Evolutionary conservation across 2,888 invertebrate species (phyloP), one percentile per base, ranked within the genome.

Genomic region (Synergus laeviventris): DNA sequence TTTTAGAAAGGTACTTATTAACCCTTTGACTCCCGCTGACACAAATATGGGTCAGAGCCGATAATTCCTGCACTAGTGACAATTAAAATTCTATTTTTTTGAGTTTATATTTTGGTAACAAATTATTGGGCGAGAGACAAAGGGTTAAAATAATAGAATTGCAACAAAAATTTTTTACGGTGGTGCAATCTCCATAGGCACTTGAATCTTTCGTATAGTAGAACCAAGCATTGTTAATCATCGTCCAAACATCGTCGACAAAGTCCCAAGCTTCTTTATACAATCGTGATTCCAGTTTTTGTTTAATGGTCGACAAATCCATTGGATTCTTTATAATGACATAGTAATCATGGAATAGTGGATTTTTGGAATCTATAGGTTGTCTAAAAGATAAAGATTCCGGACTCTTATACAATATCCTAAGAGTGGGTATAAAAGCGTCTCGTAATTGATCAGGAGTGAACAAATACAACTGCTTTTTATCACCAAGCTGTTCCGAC

Each of bases 191-290:
- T 92, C 97, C 96, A 92, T 99, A 99, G 75, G 99, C 99, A 85
- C 97, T 94, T 11, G 99, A 99, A 62, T 98, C 98, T 92, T 99
- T 99, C 80, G 97, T 94, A 92, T 99, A 99, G 91, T 99, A 99
- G 14, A 99, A 93, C 99, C 99, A 99, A 9, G 99, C 99, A 91
- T 99, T 99, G 88, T 99, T 99, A 89, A 99, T 99, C 99, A 99
- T 99, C 82, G 99, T 94, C 98, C 99, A 99, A 1, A 99, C 97
- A 91, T 99, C 99, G 88, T 99, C 98, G 4, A 99, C 98, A 91
- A 98, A 99, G 91, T 99, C 97, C 99, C 99, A 99, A 0, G 99
- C 99, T 92, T 99, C 98, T 78, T 95, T 94, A 91, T 99, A 99
- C 88, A 97, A 95, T 49, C 98, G 99, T 74, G 95, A 95, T 89